phyloP scores from a whole-genome alignment of 2,113 vertebrate species.

The Chloroceryle aenea region DNA sequence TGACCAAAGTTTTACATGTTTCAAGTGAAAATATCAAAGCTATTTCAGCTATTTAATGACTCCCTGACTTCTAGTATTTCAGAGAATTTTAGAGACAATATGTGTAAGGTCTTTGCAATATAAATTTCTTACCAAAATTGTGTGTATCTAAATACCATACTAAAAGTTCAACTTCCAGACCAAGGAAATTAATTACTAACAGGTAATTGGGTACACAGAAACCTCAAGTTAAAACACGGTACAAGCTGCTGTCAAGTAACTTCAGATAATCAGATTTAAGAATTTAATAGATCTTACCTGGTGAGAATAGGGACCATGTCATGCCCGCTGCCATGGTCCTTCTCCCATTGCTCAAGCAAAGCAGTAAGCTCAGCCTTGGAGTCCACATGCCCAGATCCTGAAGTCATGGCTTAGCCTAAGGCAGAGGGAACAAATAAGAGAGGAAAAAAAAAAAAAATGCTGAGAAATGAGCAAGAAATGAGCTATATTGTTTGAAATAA shows the following conservation, averaged over 20 bases:
- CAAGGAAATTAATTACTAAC: not conserved
- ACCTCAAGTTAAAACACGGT: not conserved
- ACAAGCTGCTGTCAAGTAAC: not conserved
- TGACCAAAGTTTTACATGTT: not conserved
- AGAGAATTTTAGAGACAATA: not conserved
- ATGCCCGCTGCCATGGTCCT: constrained; percentile 90
- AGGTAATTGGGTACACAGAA: not conserved
- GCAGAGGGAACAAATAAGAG: not conserved
- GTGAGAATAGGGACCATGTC: constrained; percentile 93
- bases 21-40: not conserved
- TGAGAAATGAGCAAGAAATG: not conserved
- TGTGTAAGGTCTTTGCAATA: not conserved
- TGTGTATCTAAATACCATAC: not conserved
- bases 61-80: not conserved
- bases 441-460: not conserved
- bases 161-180: not conserved
- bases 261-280: not conserved
- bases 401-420: constrained; percentile 87
- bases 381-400: constrained; percentile 86
- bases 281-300: constrained; percentile 80
- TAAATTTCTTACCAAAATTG: not conserved
- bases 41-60: not conserved
- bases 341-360: constrained; percentile 97
- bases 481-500: not conserved
- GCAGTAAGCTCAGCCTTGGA: constrained; percentile 97